phyloP scores from a whole-genome alignment of 2,113 vertebrate genomes.

The Myiozetetes cayanensis region DNA sequence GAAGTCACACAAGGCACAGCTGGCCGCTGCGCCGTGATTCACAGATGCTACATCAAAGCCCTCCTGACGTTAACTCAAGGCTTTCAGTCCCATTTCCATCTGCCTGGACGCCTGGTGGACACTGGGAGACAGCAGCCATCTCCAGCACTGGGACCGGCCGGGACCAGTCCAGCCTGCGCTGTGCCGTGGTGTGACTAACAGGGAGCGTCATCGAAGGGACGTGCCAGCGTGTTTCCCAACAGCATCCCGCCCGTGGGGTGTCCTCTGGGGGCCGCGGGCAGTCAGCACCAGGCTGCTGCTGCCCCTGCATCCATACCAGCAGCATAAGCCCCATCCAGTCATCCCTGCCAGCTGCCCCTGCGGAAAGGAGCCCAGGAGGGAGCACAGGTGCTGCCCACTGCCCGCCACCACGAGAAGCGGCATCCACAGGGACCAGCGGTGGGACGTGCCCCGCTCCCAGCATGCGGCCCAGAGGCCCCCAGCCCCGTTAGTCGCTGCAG shows the following conservation, averaged over 20 bases:
- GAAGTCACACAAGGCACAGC: background rate
- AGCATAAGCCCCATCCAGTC: background rate
- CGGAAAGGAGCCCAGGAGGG: background rate
- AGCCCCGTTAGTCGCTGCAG: slow-evolving; percentile 18
- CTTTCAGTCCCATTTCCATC: background rate
- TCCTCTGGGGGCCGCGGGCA: background rate
- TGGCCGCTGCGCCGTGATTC: background rate
- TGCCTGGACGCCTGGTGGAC: fast-evolving
- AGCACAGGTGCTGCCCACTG: background rate
- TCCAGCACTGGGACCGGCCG: fast-evolving
- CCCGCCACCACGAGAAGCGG: fast-evolving
- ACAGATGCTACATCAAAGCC: background rate
- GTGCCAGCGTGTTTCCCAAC: background rate
- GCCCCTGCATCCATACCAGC: background rate
- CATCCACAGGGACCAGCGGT: background rate
- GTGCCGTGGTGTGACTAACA: fast-evolving
- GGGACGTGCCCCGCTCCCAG: background rate
- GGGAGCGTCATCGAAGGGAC: fast-evolving
- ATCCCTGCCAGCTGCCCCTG: fast-evolving
- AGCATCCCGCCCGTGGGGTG: fast-evolving
- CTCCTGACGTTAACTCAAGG: background rate
- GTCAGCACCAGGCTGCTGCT: background rate
- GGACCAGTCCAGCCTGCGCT: background rate
- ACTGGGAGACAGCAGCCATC: fast-evolving
- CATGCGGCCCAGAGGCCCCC: slow-evolving; percentile 44